Evolutionary conservation across 1,140 invertebrate genomes (phyloP).

Genomic region (Medauroidea extradentata): DNA sequence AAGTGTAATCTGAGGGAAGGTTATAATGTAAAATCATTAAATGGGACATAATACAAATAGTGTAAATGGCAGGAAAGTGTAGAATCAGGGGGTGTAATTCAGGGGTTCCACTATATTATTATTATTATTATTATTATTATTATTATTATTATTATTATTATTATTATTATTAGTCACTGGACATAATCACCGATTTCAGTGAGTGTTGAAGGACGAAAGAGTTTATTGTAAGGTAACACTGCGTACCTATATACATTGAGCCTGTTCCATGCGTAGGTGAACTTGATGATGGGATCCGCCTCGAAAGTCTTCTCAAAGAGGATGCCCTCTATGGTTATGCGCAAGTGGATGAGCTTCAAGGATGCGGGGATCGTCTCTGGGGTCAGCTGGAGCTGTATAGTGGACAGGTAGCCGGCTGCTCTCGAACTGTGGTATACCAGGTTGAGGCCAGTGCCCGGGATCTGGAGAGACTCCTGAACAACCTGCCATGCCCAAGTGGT

Average conservation of each 20-base stretch:
- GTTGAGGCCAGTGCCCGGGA: constrained; percentile 89
- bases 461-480: constrained; percentile 87
- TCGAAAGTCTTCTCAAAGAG: constrained; percentile 91
- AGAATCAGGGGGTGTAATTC: too few species aligned
- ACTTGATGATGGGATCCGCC: constrained; percentile 92
- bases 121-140: too few species aligned
- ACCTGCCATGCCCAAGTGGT: constrained; percentile 50
- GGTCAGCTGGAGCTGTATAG: constrained; percentile 90
- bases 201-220: too few species aligned
- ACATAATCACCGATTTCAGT: too few species aligned
- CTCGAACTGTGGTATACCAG: constrained; percentile 93
- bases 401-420: constrained; percentile 87
- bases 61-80: too few species aligned
- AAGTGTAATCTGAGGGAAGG: too few species aligned
- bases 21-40: too few species aligned
- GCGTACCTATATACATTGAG: constrained; percentile 78
- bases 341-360: constrained; percentile 78
- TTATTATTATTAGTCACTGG: too few species aligned
- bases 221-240: too few species aligned
- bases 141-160: too few species aligned
- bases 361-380: constrained; percentile 76
- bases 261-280: constrained; percentile 94
- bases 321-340: constrained; percentile 91
- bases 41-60: too few species aligned
- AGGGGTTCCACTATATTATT: too few species aligned